These are phyloP conservation scores for Oconnorella tubifera DNA, from an alignment of 2,888 invertebrate species.

Conservation along the genomic window DNA sequence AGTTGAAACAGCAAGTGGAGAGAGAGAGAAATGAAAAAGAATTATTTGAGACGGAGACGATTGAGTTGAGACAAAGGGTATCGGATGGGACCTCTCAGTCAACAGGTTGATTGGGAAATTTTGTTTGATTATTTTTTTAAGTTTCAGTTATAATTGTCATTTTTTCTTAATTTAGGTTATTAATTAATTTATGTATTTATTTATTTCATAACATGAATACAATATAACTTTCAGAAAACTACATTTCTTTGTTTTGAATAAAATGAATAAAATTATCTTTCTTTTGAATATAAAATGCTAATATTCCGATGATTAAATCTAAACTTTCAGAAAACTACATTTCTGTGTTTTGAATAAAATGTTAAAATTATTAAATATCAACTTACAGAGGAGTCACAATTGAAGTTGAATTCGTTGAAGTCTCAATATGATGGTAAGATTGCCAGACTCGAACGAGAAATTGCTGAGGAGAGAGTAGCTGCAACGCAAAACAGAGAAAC, in stretches of 20 bases:
- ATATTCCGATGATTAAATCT: too few species aligned
- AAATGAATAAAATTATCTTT: too few species aligned
- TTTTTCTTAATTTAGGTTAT: background rate
- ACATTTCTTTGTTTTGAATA: too few species aligned
- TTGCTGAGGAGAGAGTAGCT: background rate
- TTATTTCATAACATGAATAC: slow-evolving; percentile 3
- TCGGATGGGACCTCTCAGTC: slow-evolving; percentile 7
- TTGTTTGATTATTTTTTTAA: too few species aligned
- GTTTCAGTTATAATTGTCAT: too few species aligned
- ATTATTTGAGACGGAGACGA: background rate
- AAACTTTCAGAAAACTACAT: background rate
- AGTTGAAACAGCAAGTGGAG: slow-evolving; percentile 30
- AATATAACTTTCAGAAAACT: too few species aligned
- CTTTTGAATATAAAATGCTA: too few species aligned
- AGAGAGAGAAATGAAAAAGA: slow-evolving; percentile 10
- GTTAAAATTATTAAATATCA: too few species aligned
- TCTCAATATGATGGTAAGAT: slow-evolving; percentile 18
- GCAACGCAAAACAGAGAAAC: background rate
- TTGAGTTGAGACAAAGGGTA: slow-evolving; percentile 3
- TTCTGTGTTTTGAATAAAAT: too few species aligned
- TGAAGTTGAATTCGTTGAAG: slow-evolving; percentile 3
- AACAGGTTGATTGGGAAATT: slow-evolving; percentile 14
- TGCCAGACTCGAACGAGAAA: slow-evolving; percentile 18
- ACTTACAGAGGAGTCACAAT: slow-evolving; percentile 13
- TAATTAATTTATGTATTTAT: background rate